Conservation (phyloP, 2,113 vertebrate genomes). For the Sporophila hypoxantha region DNA sequence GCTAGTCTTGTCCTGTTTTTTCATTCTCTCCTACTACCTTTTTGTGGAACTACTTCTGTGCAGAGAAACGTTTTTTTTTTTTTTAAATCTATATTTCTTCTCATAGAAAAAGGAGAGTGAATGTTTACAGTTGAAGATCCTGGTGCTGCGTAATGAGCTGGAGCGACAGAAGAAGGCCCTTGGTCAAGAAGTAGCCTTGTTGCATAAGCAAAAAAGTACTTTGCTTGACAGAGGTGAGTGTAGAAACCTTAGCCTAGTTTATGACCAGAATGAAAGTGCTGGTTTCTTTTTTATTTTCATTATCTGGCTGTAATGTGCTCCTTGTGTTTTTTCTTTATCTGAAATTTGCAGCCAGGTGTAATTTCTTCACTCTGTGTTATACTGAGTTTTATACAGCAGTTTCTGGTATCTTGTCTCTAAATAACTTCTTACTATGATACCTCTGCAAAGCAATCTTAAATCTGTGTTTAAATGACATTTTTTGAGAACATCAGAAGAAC, state of each 20-base stretch:
- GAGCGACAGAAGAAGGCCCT: slow-evolving; percentile 90
- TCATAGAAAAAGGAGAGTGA: slow-evolving; percentile 91
- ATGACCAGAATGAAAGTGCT: background rate
- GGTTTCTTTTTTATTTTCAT: background rate
- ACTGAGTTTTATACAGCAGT: background rate
- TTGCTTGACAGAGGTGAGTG: slow-evolving; percentile 84
- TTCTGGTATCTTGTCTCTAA: background rate
- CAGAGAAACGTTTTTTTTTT: background rate
- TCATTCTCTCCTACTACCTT: background rate
- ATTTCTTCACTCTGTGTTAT: background rate
- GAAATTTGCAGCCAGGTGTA: background rate
- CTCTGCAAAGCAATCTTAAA: background rate
- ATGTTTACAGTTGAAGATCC: slow-evolving; percentile 89
- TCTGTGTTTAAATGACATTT: background rate
- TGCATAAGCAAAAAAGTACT: slow-evolving; percentile 79
- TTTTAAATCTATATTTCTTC: background rate
- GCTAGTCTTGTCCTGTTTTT: background rate
- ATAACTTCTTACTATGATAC: background rate
- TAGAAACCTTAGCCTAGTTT: background rate
- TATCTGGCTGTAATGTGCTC: background rate
- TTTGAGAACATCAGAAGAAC: background rate
- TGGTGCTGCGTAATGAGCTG: slow-evolving; percentile 88
- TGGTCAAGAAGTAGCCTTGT: slow-evolving; percentile 77
- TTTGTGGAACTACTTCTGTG: background rate
- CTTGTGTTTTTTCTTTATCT: background rate